Conservation (phyloP, 2,113 vertebrate species). For the Phoenicopterus ruber region DNA sequence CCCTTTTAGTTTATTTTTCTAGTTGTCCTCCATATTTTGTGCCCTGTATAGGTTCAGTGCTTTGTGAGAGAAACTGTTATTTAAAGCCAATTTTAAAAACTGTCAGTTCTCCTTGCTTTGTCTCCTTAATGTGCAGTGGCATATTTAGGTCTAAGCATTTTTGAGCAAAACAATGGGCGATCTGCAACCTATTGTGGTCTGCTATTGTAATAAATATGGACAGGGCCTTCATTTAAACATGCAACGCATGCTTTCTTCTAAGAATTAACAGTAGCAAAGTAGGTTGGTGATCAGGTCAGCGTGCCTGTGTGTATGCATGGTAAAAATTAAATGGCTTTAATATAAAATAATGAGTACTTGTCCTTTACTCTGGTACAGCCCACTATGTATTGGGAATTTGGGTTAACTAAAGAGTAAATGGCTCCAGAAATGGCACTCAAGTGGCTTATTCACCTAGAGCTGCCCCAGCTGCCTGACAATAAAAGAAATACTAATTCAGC, state of each 20-base stretch:
- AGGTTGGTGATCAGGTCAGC: neutral
- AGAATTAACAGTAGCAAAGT: neutral
- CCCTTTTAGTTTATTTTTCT: neutral
- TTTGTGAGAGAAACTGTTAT: neutral
- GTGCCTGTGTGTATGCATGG: neutral
- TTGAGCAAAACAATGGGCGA: neutral
- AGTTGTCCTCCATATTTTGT: neutral
- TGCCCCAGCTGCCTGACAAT: conserved; percentile 1
- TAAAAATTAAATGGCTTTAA: neutral
- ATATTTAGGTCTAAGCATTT: conserved; percentile 49
- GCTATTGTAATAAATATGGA: neutral
- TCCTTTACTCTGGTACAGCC: neutral
- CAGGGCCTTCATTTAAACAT: neutral
- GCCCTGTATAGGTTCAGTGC: neutral
- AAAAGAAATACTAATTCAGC: conserved; percentile 42
- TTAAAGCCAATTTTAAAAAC: conserved; percentile 27
- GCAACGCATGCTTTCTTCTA: neutral
- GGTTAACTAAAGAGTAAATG: conserved; percentile 4
- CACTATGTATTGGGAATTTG: neutral
- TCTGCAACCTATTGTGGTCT: conserved; percentile 17
- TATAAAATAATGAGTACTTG: conserved; percentile 12
- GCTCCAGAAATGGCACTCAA: conserved; percentile 20
- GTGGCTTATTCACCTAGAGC: neutral
- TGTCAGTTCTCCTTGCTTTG: neutral
- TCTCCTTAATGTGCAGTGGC: conserved; percentile 3